Conservation (phyloP, 1,140 invertebrate genomes). For the Drosophila eugracilis region DNA sequence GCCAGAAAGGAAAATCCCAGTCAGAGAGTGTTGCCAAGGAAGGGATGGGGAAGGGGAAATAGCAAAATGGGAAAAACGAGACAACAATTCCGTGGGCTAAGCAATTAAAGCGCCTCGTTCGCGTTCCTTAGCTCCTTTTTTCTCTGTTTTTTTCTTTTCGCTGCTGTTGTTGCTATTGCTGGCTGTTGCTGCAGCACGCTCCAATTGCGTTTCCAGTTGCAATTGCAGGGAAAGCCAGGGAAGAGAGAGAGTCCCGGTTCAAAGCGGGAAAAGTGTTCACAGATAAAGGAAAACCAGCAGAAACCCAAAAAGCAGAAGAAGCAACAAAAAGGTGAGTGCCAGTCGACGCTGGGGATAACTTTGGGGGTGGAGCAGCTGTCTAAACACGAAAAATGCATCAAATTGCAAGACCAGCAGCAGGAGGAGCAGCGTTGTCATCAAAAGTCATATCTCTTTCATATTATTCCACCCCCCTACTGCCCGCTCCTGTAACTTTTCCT, state of each 20-base stretch:
- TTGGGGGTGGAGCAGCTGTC: conserved; percentile 61
- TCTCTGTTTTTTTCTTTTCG: too few species aligned
- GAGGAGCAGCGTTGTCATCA: conserved; percentile 53
- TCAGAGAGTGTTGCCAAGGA: not conserved
- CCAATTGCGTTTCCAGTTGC: conserved; percentile 50
- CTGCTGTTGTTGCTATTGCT: too few species aligned
- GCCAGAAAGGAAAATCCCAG: conserved; percentile 34
- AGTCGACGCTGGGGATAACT: conserved; percentile 21
- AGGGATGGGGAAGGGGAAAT: not conserved
- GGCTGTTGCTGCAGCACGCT: too few species aligned
- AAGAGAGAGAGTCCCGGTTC: too few species aligned
- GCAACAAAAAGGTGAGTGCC: conserved; percentile 20
- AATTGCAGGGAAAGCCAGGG: conserved; percentile 2
- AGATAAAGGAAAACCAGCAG: conserved; percentile 1
- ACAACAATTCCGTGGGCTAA: conserved; percentile 39
- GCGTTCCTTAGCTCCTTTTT: conserved; percentile 17
- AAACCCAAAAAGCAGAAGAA: too few species aligned
- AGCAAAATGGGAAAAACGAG: conserved; percentile 1
- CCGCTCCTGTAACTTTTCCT: not conserved
- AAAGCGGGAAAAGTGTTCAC: not conserved
- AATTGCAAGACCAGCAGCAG: conserved; percentile 43
- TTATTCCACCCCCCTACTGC: conserved; percentile 49
- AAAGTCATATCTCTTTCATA: conserved; percentile 78
- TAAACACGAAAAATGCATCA: conserved; percentile 73
- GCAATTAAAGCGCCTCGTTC: conserved; percentile 42